Base-by-base conservation (phyloP, 2,113 vertebrate genomes). In the Elaphurus davidianus region DNA sequence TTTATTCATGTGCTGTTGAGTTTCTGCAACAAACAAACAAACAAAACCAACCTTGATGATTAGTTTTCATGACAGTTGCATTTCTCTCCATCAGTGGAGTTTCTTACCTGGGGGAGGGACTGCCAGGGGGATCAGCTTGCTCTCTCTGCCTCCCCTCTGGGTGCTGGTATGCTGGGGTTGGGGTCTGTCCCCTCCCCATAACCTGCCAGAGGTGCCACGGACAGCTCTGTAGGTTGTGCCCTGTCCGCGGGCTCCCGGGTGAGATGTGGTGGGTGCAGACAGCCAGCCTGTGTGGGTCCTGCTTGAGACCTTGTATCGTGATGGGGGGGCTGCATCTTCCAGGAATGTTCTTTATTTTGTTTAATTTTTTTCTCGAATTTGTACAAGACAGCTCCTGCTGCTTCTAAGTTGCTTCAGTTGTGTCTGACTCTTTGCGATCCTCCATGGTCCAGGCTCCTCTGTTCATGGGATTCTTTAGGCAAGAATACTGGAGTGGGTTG, bases 161-260 rank as follows among this genome's bases (percentile, higher is more conserved):
- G 25, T 90, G 50, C 67, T 90, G 36, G 27, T 55, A 71, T 89
- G 64, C 87, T 54, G 27, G 27, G 27, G 13, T 45, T 21, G 13
- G 50, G 62, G 62, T 54, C 9, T 19, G 16, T 28, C 50, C 27
- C 52, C 36, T 57, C 28, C 88, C 12, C 21, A 6, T 45, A 33
- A 43, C 25, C 50, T 74, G 33, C 87, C 27, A 33, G 27, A 90
- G 17, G 88, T 74, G 21, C 27, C 12, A 30, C 0, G 2, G 36
- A 76, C 3, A 28, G 14, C 50, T 76, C n/a, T 30, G 16, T 5
- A 33, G 50, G 6, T 30, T 55, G n/a, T 74, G 64, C 50, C 64
- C 12, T 50, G 11, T 21, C 17, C 27, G 14, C 8, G 36, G 40
- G 71, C 12, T 10, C 36, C 52, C 0, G 2, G 7, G 6, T 57